Evolutionary conservation across 53 echinoderm and acorn worm species (phyloP), one percentile per base, ranked within the genome.

Genomic region (Echinarachnius parma): DNA sequence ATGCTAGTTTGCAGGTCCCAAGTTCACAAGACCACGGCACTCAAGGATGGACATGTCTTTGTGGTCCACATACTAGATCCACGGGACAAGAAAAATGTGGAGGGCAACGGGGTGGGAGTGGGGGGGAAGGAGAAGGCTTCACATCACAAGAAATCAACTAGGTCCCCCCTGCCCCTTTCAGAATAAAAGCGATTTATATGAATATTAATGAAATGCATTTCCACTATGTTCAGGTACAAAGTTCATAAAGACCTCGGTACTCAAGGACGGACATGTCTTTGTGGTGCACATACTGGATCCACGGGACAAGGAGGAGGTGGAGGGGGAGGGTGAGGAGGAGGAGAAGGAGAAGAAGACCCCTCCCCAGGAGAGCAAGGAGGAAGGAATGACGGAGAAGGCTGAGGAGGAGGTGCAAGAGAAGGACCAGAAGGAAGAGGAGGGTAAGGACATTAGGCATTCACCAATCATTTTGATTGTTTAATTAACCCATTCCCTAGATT

Each of bases 221-320:
- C n/a, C n/a, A n/a, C n/a, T n/a, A n/a, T 62, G 21, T 62, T 16
- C 65, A 65, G 65, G 65, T 47, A 16, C 65, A 28, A 65, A 65
- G 48, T 65, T 88, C 49, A 71, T 96, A 25, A 91, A 88, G 83
- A 91, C 87, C 0, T 84, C 87, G 1, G 76, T 96, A 3, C 49
- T 96, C 44, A 96, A 88, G 74, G 96, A 96, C 76, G 96, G 91
- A 31, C 96, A 96, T 46, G 82, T 81, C 23, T 80, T 96, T 53
- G 82, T 79, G 3, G 80, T 96, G 49, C 96, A 96, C 60, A 62
- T 96, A 21, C 64, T 96, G 20, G 88, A 91, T 28, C 96, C 96
- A 9, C 81, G 83, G 21, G 82, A 84, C 54, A 48, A 64, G 9
- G 83, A 59, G 64, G 58, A 71, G 19, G 90, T 84, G 34, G 85